Evolutionary conservation across 2,888 invertebrate species (phyloP).

Genomic region (Cheilosia variabilis): DNA sequence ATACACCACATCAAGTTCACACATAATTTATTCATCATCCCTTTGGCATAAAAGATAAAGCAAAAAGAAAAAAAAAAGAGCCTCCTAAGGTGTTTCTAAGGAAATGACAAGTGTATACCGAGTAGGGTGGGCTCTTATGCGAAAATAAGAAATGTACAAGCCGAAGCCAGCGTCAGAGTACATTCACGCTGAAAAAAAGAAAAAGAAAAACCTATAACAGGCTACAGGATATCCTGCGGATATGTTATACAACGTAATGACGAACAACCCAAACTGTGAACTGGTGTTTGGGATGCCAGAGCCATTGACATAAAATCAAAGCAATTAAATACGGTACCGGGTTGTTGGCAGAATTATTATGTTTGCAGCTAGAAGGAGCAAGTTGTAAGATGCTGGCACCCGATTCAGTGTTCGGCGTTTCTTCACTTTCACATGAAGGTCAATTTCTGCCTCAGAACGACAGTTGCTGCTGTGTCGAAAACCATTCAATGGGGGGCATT

Average conservation of each 20-base stretch:
- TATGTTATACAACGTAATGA: constrained; percentile 62
- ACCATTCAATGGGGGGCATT: background rate
- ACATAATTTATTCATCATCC: constrained; percentile 72
- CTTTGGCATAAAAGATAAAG: constrained; percentile 44
- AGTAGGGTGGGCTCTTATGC: constrained; percentile 20
- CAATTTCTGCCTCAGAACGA: constrained; percentile 25
- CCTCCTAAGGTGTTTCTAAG: constrained; percentile 39
- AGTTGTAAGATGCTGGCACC: constrained; percentile 20
- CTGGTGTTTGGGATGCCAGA: constrained; percentile 41
- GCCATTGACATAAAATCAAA: constrained; percentile 71
- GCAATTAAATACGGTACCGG: constrained; percentile 59
- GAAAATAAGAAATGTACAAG: constrained; percentile 1
- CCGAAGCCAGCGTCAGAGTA: background rate
- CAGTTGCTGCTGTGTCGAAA: background rate
- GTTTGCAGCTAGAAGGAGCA: constrained; percentile 12
- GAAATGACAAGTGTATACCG: constrained; percentile 33
- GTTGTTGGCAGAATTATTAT: constrained; percentile 16
- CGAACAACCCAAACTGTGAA: constrained; percentile 69
- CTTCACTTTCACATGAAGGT: constrained; percentile 34
- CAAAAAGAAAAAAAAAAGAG: constrained; percentile 1
- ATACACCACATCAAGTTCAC: constrained; percentile 61
- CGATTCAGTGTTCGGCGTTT: constrained; percentile 5
- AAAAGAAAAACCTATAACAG: constrained; percentile 9
- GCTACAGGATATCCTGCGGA: constrained; percentile 70
- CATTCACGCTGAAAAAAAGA: background rate